Base-by-base conservation (phyloP, 2,888 invertebrate genomes). In the Dinocampus coccinellae region DNA sequence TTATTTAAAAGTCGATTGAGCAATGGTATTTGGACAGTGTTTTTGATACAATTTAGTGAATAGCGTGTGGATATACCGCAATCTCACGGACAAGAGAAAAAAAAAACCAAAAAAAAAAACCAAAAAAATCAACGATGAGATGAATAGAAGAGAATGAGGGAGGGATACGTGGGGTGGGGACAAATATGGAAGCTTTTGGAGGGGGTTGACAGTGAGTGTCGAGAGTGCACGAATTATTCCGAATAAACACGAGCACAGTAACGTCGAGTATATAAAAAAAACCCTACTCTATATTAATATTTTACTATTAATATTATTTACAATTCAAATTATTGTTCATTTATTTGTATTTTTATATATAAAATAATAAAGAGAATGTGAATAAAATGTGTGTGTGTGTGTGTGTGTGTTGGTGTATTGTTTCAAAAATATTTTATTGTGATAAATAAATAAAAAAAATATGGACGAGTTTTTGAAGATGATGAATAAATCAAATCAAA, bases 141-240 rank as follows among this genome's bases (percentile, higher is more conserved):
- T 80, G 79, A 74, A 76, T 47, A 68, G 53, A 70, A 60, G 72
- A 61, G 78, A 79, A n/a, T n/a, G n/a, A n/a, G n/a, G n/a, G n/a
- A n/a, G n/a, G n/a, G n/a, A n/a, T n/a, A n/a, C n/a, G n/a, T n/a
- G n/a, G n/a, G n/a, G n/a, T n/a, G n/a, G 81, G 80, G 80, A n/a
- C n/a, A 81, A 81, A 81, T 79, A 80, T 80, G 81, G 79, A 80
- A 79, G 73, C 75, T 55, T 77, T 76, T 77, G 76, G 79, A 77
- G 80, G 80, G 80, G 80, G 82, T 81, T 82, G 83, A 83, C 82
- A 82, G 78, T 61, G 80, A 76, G 74, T 67, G 65, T 76, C 83
- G 82, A 81, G 80, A 74, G 76, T 77, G 74, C 78, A 79, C 84
- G 83, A 82, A 72, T 74, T 63, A 57, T 66, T 58, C 76, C 82